Base-by-base conservation (phyloP, 2,888 invertebrate species). In the Anticlea derivata region DNA sequence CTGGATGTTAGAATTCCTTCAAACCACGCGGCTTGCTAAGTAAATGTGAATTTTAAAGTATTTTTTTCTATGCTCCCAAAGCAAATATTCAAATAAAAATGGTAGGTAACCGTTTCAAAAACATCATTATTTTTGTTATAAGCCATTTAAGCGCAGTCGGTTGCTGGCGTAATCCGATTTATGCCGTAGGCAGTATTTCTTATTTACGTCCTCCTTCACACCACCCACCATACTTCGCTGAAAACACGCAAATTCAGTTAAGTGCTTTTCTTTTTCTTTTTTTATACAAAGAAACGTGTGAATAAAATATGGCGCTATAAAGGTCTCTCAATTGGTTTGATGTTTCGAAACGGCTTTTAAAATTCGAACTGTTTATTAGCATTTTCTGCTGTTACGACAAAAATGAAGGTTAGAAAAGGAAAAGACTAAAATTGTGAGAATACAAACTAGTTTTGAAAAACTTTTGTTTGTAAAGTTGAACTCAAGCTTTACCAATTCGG, bases 81-180 rank as follows among this genome's bases (percentile, higher is more conserved):
- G n/a, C n/a, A n/a, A n/a, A n/a, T n/a, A n/a, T n/a, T n/a, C n/a
- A n/a, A 34, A 37, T 38, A 67, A 63, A 63, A 68, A 69, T 67
- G 68, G 66, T 63, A 68, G 67, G 55, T 4, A 17, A 17, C 17
- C 54, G 57, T 66, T 73, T 62, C 65, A 66, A 77, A 74, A 81
- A 75, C 80, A 78, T 75, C 75, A 78, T 83, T 79, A 80, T 83
- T 47, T 78, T 74, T 70, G 70, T 77, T 75, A 73, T 74, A 70
- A 78, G 73, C 76, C 75, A 75, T 81, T 62, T 78, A 75, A 73
- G 73, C 72, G 65, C 70, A 70, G 74, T 65, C 70, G 66, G 71
- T 68, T 61, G 68, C 67, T 68, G 63, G 66, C 69, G 74, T 81
- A 81, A 84, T 81, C 83, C 78, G 83, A 83, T 85, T 86, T 83